phyloP scores from a whole-genome alignment of 1,140 invertebrate species.

The Mizuhopecten yessoensis region DNA sequence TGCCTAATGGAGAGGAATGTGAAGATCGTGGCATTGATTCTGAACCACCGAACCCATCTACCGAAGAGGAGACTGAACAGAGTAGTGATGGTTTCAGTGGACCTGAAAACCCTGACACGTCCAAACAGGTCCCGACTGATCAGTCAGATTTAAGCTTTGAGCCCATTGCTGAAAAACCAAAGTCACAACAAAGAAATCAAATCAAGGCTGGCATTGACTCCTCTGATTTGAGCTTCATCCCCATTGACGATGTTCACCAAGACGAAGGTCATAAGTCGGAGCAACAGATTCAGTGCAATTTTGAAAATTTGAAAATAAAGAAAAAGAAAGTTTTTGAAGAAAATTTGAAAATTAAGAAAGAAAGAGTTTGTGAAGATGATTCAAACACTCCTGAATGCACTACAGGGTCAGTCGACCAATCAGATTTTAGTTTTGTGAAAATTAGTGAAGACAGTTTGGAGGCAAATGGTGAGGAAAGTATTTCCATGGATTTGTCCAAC shows the following conservation, averaged over 20 bases:
- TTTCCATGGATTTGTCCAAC: background rate
- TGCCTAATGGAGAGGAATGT: background rate
- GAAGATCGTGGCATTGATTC: background rate
- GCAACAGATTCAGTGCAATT: background rate
- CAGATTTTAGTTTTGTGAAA: background rate
- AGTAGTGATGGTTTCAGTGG: background rate
- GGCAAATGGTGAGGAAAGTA: background rate
- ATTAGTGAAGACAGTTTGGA: background rate
- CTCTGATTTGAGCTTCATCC: background rate
- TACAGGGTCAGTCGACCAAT: background rate
- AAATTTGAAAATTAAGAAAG: background rate
- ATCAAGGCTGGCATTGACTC: background rate
- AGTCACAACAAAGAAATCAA: background rate
- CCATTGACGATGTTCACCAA: background rate
- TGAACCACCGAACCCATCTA: background rate
- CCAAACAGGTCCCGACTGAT: background rate
- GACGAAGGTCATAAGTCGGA: background rate
- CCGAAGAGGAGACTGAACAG: background rate
- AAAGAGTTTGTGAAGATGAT: background rate
- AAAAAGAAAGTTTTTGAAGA: background rate
- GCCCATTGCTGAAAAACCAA: background rate
- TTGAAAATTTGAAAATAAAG: constrained; percentile 2
- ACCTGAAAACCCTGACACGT: background rate
- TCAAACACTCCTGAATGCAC: background rate
- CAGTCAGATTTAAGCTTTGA: constrained; percentile 8